Evolutionary conservation across 2,113 vertebrate genomes (phyloP), one percentile per base, ranked within the genome.

Genomic region (Struthio camelus): DNA sequence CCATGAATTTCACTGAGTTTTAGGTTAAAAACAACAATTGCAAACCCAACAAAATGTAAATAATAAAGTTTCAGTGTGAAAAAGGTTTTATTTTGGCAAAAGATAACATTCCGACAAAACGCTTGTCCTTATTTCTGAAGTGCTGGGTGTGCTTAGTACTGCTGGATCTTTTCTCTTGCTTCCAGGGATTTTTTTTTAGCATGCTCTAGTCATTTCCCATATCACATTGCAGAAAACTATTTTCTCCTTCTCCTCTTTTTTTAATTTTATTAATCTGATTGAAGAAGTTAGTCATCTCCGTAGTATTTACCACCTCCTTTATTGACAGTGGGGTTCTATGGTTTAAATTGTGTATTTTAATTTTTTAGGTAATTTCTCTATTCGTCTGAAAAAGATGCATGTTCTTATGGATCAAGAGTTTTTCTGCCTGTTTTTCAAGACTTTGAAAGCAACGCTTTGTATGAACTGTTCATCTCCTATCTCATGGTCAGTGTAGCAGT

Each of bases 401-500:
- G 23, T 62, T 51, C 2, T 20, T 51, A 17, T 40, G 10, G 42
- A n/a, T 50, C 5, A 48, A 23, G 38, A 27, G 5, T 2, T 51
- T 69, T 91, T 58, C 6, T 18, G 2, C 53, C 14, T 50, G 20
- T 2, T 40, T 94, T 77, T 50, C n/a, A 80, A 46, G 67, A 67
- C 27, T 18, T 69, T 5, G 34, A 69, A 51, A 90, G 40, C 17
- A n/a, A 11, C 3, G 14, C 6, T 14, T 72, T 76, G 59, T 40
- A 6, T 4, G 23, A 72, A 56, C 14, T 80, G 14, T 72, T 64
- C 18, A 38, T 69, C 27, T 72, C 12, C 3, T 9, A 25, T 70
- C 38, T 64, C 0, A 0, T 44, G 22, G 22, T 65, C 18, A 78
- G 27, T 13, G 15, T 24, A 81, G n/a, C 4, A 48, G 2, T 56